Conservation (phyloP, 2,797 vertebrate species). For the Calcarius lapponicus region DNA sequence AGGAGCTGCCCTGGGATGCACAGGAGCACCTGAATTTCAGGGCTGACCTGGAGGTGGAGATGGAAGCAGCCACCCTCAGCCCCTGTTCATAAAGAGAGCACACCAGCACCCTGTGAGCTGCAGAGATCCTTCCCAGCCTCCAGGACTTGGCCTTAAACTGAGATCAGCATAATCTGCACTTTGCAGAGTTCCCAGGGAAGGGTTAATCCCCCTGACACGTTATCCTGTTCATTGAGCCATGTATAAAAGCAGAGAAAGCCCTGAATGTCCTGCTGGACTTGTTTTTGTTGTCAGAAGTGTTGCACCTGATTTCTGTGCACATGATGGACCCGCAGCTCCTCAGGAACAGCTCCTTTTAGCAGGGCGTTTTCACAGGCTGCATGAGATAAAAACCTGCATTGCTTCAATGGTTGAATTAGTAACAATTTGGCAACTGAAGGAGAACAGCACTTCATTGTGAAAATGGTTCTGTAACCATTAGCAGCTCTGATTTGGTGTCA, state of each 20-base stretch:
- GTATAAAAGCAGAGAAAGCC: background rate
- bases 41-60: background rate
- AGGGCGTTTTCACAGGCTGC: background rate
- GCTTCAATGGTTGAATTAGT: background rate
- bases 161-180: background rate
- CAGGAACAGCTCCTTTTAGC: background rate
- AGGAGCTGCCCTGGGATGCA: background rate
- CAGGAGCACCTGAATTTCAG: background rate
- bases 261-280: background rate
- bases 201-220: background rate
- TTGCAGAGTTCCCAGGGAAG: background rate
- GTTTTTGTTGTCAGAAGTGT: background rate
- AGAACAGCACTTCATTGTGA: background rate
- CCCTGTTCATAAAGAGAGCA: background rate
- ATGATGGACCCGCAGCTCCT: background rate
- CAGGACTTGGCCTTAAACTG: background rate
- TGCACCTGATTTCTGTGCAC: background rate
- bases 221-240: background rate
- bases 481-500: constrained; percentile 26
- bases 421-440: background rate
- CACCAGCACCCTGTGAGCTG: background rate
- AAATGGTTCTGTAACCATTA: constrained; percentile 33
- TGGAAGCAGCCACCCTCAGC: background rate
- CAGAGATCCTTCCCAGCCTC: background rate
- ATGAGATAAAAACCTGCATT: background rate